Evolutionary conservation across 2,797 vertebrate species (phyloP).

Genomic region (Masticophis lateralis): DNA sequence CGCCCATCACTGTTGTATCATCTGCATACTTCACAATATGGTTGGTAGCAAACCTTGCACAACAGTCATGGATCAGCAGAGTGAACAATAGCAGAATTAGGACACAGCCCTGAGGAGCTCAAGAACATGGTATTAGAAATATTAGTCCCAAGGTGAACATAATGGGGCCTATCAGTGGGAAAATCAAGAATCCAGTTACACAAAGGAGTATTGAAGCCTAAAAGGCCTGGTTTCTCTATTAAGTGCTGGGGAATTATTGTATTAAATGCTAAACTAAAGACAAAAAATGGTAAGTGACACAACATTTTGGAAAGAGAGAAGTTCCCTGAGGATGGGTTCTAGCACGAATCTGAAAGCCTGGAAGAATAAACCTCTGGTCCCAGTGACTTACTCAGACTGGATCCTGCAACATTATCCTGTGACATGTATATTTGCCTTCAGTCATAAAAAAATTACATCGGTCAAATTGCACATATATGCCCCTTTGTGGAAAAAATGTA

Average conservation of each 20-base stretch:
- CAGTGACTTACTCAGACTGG: neutral
- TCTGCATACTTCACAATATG: neutral
- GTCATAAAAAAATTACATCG: neutral
- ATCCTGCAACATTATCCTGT: neutral
- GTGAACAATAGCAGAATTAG: neutral
- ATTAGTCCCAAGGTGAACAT: neutral
- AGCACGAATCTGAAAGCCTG: neutral
- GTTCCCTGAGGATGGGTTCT: neutral
- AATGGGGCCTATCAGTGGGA: neutral
- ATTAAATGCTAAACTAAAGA: neutral
- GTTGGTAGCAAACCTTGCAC: neutral
- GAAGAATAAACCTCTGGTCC: neutral
- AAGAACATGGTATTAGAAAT: neutral
- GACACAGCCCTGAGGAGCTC: neutral
- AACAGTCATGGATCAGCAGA: neutral
- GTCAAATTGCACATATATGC: neutral
- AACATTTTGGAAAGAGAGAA: neutral
- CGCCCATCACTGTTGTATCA: neutral
- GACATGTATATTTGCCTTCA: neutral
- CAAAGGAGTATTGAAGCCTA: too few relatives aligned
- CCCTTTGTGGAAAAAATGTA: neutral
- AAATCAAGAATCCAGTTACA: neutral
- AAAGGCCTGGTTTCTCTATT: neutral
- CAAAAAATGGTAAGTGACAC: neutral
- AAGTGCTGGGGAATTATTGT: neutral